These are phyloP conservation scores for Eulemur rufifrons DNA, from an alignment of 2,113 vertebrate species.

Conservation along the genomic window DNA sequence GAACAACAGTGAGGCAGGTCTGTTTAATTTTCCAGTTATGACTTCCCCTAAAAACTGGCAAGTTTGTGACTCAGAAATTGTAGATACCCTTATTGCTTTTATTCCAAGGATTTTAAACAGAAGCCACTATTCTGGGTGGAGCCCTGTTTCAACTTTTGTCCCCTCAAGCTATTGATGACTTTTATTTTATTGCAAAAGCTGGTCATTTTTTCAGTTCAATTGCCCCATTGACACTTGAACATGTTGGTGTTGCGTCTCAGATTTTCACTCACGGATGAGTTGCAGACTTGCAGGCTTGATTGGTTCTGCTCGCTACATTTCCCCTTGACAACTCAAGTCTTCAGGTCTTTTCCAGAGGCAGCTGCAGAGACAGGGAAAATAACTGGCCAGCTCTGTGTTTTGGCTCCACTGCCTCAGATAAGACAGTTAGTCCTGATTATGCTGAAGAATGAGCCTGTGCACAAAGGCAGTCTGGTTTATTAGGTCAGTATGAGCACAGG, in stretches of 20 bases:
- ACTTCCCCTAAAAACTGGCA: not conserved
- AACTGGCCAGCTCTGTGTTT: constrained; percentile 38
- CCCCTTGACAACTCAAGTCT: not conserved
- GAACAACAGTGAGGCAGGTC: not conserved
- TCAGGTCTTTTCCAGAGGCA: not conserved
- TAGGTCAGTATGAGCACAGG: not conserved
- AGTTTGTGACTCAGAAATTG: not conserved
- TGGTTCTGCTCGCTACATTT: not conserved
- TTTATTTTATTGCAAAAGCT: not conserved
- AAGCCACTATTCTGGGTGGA: not conserved
- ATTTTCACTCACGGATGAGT: not conserved
- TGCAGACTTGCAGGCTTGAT: not conserved
- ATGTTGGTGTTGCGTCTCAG: not conserved
- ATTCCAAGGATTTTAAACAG: not conserved
- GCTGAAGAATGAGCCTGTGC: not conserved
- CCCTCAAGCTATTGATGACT: not conserved
- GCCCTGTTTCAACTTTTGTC: not conserved
- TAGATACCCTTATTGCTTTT: not conserved
- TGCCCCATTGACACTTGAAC: not conserved
- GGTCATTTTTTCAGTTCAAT: not conserved
- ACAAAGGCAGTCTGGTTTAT: not conserved
- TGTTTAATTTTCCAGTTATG: not conserved
- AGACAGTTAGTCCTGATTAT: constrained; percentile 4
- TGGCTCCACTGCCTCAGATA: not conserved
- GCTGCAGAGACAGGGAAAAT: not conserved